phyloP scores from a whole-genome alignment of 2,797 vertebrate genomes.

The Champsocephalus gunnari region DNA sequence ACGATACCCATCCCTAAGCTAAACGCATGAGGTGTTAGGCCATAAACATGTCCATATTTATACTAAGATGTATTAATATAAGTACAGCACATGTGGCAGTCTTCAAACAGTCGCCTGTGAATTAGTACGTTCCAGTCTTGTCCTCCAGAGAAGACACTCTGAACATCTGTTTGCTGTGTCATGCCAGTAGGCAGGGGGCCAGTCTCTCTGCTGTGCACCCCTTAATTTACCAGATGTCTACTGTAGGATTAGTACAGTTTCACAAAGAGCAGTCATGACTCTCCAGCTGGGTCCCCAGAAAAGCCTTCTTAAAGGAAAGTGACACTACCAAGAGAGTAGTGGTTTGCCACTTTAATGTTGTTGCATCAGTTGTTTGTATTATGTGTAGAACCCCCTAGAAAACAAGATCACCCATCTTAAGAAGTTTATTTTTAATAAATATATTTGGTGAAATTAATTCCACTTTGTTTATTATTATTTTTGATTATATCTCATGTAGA shows the following conservation, averaged over 20 bases:
- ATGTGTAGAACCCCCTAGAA: too few relatives aligned
- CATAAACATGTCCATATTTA: conserved; percentile 7
- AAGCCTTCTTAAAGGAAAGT: conserved; percentile 53
- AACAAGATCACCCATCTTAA: too few relatives aligned
- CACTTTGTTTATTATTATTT: too few relatives aligned
- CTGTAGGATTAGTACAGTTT: conserved; percentile 77
- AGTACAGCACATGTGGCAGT: conserved; percentile 8
- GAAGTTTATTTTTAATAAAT: too few relatives aligned
- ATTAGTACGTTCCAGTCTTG: conserved; percentile 40
- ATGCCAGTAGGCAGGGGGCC: conserved; percentile 78
- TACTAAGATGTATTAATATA: not conserved
- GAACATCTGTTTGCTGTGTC: conserved; percentile 79
- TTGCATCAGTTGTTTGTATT: too few relatives aligned
- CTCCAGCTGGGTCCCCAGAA: conserved; percentile 70
- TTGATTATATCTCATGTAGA: too few relatives aligned
- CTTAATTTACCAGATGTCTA: conserved; percentile 84
- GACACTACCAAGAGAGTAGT: conserved; percentile 26
- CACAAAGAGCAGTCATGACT: conserved; percentile 70
- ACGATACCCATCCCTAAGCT: not conserved
- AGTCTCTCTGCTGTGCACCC: conserved; percentile 74
- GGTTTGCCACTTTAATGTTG: too few relatives aligned
- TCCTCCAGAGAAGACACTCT: conserved; percentile 63
- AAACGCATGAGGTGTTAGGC: not conserved
- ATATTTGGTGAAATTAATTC: too few relatives aligned
- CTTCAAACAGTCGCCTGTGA: conserved; percentile 32